Evolutionary conservation across 2,888 invertebrate genomes (phyloP).

Genomic region (Noctua pronuba): DNA sequence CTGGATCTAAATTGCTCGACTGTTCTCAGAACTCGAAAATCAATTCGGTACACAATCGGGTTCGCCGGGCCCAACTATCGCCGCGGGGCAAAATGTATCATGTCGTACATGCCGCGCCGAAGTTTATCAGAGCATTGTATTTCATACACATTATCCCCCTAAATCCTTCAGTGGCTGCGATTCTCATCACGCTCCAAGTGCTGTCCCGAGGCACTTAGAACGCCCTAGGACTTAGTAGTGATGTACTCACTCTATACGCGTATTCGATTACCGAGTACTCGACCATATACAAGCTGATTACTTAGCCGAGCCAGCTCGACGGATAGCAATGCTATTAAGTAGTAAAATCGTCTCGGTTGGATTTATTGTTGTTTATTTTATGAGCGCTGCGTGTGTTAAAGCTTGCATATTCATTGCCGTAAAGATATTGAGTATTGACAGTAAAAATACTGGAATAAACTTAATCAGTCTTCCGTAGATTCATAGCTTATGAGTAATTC

Average conservation of each 20-base stretch:
- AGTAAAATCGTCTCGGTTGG: constrained; percentile 40
- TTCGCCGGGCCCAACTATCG: constrained; percentile 33
- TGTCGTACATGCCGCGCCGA: constrained; percentile 32
- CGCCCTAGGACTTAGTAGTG: constrained; percentile 66
- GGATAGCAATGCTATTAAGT: constrained; percentile 44
- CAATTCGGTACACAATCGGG: constrained; percentile 35
- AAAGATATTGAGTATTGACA: constrained; percentile 12
- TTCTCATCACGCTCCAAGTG: constrained; percentile 65
- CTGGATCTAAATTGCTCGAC: constrained; percentile 30
- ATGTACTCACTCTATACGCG: constrained; percentile 58
- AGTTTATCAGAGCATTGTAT: constrained; percentile 55
- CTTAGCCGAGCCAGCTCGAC: constrained; percentile 53
- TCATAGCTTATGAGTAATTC: constrained; percentile 20
- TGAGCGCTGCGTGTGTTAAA: constrained; percentile 26
- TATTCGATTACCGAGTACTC: constrained; percentile 64
- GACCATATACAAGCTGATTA: constrained; percentile 65
- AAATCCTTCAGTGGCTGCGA: constrained; percentile 58
- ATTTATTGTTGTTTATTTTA: constrained; percentile 55
- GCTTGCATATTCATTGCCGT: constrained; percentile 44
- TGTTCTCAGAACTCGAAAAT: constrained; percentile 49
- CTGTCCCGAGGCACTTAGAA: constrained; percentile 60
- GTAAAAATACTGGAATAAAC: constrained; percentile 6
- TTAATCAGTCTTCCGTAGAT: constrained; percentile 9
- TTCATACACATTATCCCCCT: constrained; percentile 62
- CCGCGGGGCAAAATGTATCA: constrained; percentile 46